These are phyloP conservation scores for Notarius lentiginosus DNA, from an alignment of 2,113 vertebrate species.

Conservation along the genomic window DNA sequence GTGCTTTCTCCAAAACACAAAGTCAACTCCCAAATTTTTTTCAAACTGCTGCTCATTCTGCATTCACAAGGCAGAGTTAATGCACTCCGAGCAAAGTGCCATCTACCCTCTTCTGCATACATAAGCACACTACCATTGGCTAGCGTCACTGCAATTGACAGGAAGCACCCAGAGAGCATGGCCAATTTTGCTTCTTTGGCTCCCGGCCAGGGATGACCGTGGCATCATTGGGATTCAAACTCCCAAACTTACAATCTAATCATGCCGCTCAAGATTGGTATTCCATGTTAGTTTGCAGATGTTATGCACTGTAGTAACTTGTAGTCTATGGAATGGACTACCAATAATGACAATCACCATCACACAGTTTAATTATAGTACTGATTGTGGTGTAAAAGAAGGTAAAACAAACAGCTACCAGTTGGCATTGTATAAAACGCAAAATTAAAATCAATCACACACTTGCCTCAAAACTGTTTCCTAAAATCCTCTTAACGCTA, in stretches of 20 bases:
- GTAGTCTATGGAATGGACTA: background rate
- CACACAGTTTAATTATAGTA: background rate
- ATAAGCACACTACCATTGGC: background rate
- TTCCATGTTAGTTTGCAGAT: background rate
- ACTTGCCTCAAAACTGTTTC: background rate
- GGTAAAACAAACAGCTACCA: background rate
- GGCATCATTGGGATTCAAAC: background rate
- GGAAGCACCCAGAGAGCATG: background rate
- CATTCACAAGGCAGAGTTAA: background rate
- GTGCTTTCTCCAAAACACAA: background rate
- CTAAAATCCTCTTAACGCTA: no score
- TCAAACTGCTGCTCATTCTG: background rate
- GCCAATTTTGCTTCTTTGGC: background rate
- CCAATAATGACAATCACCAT: background rate
- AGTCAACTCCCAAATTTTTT: background rate
- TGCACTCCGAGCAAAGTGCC: background rate
- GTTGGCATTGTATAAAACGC: background rate
- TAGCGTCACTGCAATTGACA: background rate
- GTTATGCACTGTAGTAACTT: background rate
- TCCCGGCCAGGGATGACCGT: background rate
- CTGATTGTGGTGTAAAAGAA: background rate
- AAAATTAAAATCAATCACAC: background rate
- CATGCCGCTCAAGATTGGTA: background rate
- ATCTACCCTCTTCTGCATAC: background rate
- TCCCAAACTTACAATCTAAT: background rate